These are phyloP conservation scores for Sebastes vulpes DNA, from an alignment of 2,797 vertebrate species.

Conservation along the genomic window DNA sequence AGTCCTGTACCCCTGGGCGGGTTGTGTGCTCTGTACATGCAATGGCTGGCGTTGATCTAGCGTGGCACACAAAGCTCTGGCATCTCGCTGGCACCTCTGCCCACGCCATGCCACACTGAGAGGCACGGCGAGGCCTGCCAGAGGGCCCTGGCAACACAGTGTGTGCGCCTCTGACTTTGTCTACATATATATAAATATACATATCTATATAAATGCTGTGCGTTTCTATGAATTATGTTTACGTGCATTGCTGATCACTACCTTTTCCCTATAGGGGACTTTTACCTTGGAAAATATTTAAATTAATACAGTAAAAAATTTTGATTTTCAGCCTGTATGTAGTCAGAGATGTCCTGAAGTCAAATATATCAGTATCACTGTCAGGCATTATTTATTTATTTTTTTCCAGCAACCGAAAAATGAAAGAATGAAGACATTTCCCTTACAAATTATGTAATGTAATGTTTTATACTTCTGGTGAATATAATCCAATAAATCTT, in stretches of 20 bases:
- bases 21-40: constrained; percentile 30
- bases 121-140: constrained; percentile 74
- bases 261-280: neutral
- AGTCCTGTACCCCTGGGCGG: constrained; percentile 39
- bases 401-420: too few relatives aligned
- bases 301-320: too few relatives aligned
- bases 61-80: constrained; percentile 78
- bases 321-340: too few relatives aligned
- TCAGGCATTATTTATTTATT: too few relatives aligned
- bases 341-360: too few relatives aligned
- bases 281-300: too few relatives aligned
- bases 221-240: neutral
- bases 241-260: neutral
- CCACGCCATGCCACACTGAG: constrained; percentile 75
- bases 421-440: too few relatives aligned
- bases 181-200: neutral
- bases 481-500: too few relatives aligned
- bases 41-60: constrained; percentile 61
- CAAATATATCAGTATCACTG: too few relatives aligned
- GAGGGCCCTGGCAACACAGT: constrained; percentile 68
- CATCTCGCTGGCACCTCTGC: constrained; percentile 76
- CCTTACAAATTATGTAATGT: too few relatives aligned
- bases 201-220: neutral
- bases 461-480: too few relatives aligned
- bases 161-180: constrained; percentile 51